Base-by-base conservation (phyloP, 2,113 vertebrate species). In the Camelus dromedarius region DNA sequence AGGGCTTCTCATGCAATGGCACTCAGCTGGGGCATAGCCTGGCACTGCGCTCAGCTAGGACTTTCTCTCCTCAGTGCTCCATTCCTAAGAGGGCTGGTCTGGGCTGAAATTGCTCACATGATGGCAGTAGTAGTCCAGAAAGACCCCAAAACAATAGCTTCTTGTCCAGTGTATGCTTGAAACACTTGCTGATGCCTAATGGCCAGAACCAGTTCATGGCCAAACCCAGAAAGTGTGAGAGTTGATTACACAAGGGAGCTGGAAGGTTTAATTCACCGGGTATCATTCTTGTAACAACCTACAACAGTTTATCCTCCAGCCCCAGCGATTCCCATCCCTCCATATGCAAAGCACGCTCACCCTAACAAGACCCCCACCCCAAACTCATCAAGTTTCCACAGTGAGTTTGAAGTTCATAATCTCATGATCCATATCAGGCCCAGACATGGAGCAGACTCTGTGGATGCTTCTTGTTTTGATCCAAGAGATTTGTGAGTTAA, bases 1-100 rank as follows among this genome's bases (percentile, higher is more conserved):
- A 1, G 22, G 6, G 10, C 12, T 35, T n/a, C 4, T 13, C 26
- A 8, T 9, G 5, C 64, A 18, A 46, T 4, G 30, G 7, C 14
- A 3, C 32, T 48, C 3, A 19, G 30, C 5, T 46, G 7, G 32
- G 6, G 50, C n/a, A 26, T 6, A 60, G n/a, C 24, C 24, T 4
- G 11, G 38, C 11, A 24, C 20, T 4, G 58, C 9, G 22, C 6
- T 64, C 5, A 8, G 0, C 1, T n/a, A 6, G 3, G 20, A 18
- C 32, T 35, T 81, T n/a, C 14, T 69, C n/a, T 58, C 11, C 19
- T n/a, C 35, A 0, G 18, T 26, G 15, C 10, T 38, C 72, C 6
- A 16, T n/a, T 7, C 7, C 32, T 22, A 6, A 62, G 18, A 38
- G 13, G 18, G 6, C 4, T 19, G 8, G 0, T 20, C 4, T 75